phyloP scores from a whole-genome alignment of 2,797 vertebrate species.

The Halcyon smyrnensis region DNA sequence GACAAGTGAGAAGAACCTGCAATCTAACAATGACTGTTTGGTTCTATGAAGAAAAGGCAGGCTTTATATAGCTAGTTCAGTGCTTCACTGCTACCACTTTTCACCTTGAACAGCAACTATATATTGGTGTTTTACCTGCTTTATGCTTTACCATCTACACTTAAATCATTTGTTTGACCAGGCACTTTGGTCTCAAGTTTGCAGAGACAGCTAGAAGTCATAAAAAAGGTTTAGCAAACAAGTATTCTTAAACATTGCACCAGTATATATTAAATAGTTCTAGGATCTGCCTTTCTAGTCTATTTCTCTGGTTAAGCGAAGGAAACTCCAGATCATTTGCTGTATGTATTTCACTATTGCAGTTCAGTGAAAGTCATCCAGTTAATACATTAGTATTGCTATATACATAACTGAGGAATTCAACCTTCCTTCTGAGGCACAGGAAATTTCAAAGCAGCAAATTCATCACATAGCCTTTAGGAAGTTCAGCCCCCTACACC shows the following conservation, averaged over 20 bases:
- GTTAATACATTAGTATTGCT: background rate
- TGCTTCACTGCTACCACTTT: background rate
- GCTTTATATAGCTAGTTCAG: background rate
- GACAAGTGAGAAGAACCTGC: background rate
- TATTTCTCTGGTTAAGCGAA: background rate
- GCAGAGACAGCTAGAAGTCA: background rate
- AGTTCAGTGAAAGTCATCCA: background rate
- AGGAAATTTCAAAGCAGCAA: background rate
- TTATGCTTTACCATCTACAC: background rate
- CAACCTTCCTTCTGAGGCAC: background rate
- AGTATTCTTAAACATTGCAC: background rate
- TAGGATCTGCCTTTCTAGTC: background rate
- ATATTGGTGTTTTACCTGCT: background rate
- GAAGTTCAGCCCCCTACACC: background rate
- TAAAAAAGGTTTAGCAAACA: background rate
- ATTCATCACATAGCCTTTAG: background rate
- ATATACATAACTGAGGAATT: background rate
- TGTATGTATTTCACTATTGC: background rate
- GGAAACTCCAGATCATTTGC: background rate
- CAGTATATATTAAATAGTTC: background rate
- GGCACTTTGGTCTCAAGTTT: slow-evolving; percentile 2
- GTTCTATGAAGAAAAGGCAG: background rate
- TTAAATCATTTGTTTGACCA: background rate
- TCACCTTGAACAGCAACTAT: background rate
- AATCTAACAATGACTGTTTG: background rate